Percentiles rank a stretch among this genome's conserved stretches.
These are phyloP conservation scores for Laupala kohalensis DNA, from an alignment of 1,140 invertebrate genomes.

Conservation along the genomic window DNA sequence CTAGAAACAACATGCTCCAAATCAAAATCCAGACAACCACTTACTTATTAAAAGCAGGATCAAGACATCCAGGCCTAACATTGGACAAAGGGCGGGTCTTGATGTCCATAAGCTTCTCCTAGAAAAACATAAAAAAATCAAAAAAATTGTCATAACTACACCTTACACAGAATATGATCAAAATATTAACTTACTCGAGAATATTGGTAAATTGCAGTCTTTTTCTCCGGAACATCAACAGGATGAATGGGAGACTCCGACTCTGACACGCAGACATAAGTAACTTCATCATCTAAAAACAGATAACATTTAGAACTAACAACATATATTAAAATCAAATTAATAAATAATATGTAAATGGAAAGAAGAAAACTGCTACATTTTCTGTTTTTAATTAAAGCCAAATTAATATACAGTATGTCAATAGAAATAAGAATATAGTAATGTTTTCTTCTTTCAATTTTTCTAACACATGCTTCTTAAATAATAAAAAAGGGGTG, in stretches of 20 bases:
- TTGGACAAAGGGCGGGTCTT: conserved; percentile 41
- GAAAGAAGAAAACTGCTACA: no score
- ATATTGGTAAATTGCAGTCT: background rate
- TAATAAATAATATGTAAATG: no score
- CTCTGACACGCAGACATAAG: background rate
- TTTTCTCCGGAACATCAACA: background rate
- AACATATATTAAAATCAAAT: no score
- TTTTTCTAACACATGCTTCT: no score
- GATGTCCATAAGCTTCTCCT: conserved; percentile 47
- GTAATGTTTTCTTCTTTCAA: no score
- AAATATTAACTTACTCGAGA: background rate
- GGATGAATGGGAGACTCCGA: background rate
- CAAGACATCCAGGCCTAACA: conserved; percentile 39
- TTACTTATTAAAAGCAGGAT: conserved; percentile 41
- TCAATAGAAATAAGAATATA: no score
- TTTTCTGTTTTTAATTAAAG: no score
- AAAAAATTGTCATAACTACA: background rate
- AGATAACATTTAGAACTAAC: no score
- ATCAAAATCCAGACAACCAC: no score
- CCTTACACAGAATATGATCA: background rate
- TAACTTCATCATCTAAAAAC: background rate
- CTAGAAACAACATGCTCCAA: no score
- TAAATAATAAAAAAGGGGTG: no score
- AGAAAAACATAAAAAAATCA: conserved; percentile 14
- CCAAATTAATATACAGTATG: no score